Conservation (phyloP, 1,140 invertebrate genomes). For the Pseudomyrmex sp. region DNA sequence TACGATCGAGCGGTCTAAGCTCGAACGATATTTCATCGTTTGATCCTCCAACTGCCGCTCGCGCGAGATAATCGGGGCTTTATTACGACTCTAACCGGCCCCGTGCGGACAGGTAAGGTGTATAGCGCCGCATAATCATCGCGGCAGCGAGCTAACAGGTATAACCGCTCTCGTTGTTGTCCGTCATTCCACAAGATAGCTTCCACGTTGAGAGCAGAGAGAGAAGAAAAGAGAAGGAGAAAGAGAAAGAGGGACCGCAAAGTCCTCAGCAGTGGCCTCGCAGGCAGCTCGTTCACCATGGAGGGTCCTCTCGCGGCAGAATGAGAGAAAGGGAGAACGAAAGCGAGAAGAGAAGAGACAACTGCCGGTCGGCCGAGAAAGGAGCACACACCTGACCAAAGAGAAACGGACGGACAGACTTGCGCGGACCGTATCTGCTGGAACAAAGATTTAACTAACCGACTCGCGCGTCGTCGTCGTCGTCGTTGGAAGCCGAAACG, state of each 20-base stretch:
- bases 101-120: constrained; percentile 13
- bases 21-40: constrained; percentile 49
- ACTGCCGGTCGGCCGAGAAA: background rate
- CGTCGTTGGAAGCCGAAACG: constrained; percentile 46
- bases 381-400: constrained; percentile 64
- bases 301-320: constrained; percentile 7
- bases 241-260: background rate
- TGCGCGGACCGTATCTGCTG: constrained; percentile 12
- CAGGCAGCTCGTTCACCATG: constrained; percentile 31
- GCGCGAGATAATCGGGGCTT: constrained; percentile 29
- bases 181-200: constrained; percentile 49
- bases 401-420: constrained; percentile 31
- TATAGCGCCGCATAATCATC: constrained; percentile 58
- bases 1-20: constrained; percentile 45
- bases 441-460: constrained; percentile 52
- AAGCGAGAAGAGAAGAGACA: background rate
- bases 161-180: constrained; percentile 17
- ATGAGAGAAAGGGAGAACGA: background rate
- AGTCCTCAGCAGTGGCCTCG: constrained; percentile 8
- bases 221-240: too few species aligned
- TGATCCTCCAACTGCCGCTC: constrained; percentile 37
- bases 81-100: constrained; percentile 40
- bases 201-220: constrained; percentile 22
- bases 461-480: background rate
- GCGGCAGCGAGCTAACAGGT: constrained; percentile 35